Percentiles rank a stretch among this genome's conserved stretches.
Evolutionary conservation across 2,113 vertebrate species (phyloP).

Genomic region (Sinocyclocheilus rhinocerous): DNA sequence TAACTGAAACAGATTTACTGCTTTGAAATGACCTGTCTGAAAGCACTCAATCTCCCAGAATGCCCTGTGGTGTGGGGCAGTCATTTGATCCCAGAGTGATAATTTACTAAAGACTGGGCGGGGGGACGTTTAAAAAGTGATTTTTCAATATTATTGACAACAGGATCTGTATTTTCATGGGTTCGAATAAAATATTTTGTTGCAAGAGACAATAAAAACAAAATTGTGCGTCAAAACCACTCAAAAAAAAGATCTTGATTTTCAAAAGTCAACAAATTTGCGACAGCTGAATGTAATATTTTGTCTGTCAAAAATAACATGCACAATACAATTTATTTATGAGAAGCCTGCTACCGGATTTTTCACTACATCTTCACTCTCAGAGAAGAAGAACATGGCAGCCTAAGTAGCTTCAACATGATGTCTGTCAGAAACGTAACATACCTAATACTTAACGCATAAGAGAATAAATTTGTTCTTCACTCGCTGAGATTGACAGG

Average conservation of each 20-base stretch:
- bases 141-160: neutral
- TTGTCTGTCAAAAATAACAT: neutral
- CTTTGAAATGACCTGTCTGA: slow-evolving; percentile 58
- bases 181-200: neutral
- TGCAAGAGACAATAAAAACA: neutral
- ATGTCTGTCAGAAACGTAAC: neutral
- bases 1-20: slow-evolving; percentile 2
- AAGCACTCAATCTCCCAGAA: slow-evolving; percentile 49
- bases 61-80: neutral
- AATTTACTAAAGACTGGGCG: neutral
- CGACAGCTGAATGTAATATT: neutral
- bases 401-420: neutral
- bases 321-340: too few relatives aligned
- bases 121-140: neutral
- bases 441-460: too few relatives aligned
- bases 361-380: too few relatives aligned
- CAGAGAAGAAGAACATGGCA: neutral
- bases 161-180: neutral
- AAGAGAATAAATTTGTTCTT: too few relatives aligned
- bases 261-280: neutral
- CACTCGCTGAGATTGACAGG: too few relatives aligned
- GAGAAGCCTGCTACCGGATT: too few relatives aligned
- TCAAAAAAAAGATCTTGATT: neutral
- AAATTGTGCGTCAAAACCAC: neutral
- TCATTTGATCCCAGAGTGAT: neutral